Base-by-base conservation (phyloP, 2,888 invertebrate species). In the Andrena hattorfiana region DNA sequence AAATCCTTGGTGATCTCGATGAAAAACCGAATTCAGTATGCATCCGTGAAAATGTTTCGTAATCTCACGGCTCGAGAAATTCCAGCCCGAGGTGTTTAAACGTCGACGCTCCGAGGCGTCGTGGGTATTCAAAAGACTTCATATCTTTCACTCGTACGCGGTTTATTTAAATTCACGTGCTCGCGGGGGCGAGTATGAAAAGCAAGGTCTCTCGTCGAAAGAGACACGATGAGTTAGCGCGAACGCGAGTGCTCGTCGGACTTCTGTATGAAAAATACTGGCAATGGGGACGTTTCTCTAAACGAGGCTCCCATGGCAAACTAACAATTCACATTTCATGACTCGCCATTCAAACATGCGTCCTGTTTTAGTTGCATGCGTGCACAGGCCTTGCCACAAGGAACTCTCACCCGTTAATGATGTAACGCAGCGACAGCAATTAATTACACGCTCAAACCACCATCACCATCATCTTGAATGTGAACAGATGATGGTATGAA, bases 311-410 rank as follows among this genome's bases (percentile, higher is more conserved):
- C 13, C 63, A 28, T 5, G 23, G 26, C 49, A 13, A 16, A 16
- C 10, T 13, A 0, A 51, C 4, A 35, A 30, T 23, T 26, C 54
- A 13, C 20, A 23, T 60, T 71, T 70, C 62, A 70, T 16, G 42
- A 42, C 70, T 26, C 54, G 20, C 48, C 32, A 56, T 20, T 6
- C 32, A 48, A 35, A 51, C 48, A 8, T 48, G 23, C n/a, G 51
- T 64, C 59, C 69, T 69, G 72, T 80, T 80, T 28, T 8, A 26
- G 30, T 3, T 60, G 30, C 32, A 54, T 20, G 56, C 2, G 35
- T 6, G 49, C 13, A 54, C 42, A 59, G 42, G 72, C 3, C 13
- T 42, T 16, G 42, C 42, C 1, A 16, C 42, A 42, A 42, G 13
- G 13, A 16, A 42, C 16, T 42, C 16, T 42, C 42, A 42, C 3